Conservation (phyloP, 2,113 vertebrate species). For the Murina feae region DNA sequence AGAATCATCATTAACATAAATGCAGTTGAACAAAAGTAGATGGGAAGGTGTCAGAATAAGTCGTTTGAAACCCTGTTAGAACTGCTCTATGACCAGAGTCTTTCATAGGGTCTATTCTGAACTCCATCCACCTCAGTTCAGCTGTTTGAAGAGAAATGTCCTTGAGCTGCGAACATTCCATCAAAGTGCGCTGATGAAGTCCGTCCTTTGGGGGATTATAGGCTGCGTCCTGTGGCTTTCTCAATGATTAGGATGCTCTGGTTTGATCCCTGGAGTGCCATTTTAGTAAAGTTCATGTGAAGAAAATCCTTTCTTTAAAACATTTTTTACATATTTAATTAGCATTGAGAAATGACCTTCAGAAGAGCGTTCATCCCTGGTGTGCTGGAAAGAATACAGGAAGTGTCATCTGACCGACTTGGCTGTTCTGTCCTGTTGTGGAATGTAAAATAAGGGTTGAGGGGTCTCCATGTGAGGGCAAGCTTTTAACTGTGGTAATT, state of each 20-base stretch:
- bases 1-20: neutral
- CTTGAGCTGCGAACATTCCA: neutral
- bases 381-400: neutral
- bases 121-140: neutral
- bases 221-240: neutral
- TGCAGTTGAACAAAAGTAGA: neutral
- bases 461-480: neutral
- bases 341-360: slow-evolving; percentile 8
- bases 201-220: neutral
- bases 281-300: neutral
- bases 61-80: neutral
- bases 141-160: neutral
- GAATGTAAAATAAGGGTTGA: neutral
- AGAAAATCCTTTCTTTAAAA: neutral
- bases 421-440: neutral
- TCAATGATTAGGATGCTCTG: neutral
- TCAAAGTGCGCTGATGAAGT: neutral
- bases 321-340: neutral
- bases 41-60: neutral
- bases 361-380: neutral
- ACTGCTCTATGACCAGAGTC: neutral
- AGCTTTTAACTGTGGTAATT: neutral
- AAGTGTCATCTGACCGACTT: neutral
- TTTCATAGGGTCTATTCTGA: neutral
- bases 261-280: neutral